Evolutionary conservation across 1,140 invertebrate genomes (phyloP), one percentile per base, ranked within the genome.

Genomic region (Drosophila nigromelanica): DNA sequence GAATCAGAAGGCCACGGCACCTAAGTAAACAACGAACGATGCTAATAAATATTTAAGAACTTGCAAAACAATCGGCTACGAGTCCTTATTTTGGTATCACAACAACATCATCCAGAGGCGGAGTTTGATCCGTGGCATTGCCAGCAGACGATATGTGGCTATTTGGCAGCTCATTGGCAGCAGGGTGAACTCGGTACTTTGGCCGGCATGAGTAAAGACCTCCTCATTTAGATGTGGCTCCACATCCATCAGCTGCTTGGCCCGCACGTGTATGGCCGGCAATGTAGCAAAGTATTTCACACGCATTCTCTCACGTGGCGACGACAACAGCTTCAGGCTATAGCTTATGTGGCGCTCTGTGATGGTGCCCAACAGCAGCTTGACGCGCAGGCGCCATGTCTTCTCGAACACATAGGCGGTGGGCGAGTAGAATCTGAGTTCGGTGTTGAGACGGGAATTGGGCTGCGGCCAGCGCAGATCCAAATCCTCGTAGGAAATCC

Each of bases 31-130:
- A 56, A 27, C n/a, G 21, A 56, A 47, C 18, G 14, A 58, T 48
- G 33, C 52, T 30, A 69, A 69, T 69, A 61, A 73, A 73, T 47
- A 11, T 54, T 51, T 48, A 69, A 66, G 45, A 50, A 56, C 24
- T 50, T 40, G 68, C 60, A 64, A 64, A 71, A 64, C 27, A 48
- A 33, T n/a, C 10, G 33, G 1, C n/a, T 30, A 50, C 24, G 5
- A 27, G n/a, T 18, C 35, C 10, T 33, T 35, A 18, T 62, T n/a
- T 33, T 8, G 8, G 5, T 15, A 12, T 40, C 47, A 75, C 1
- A 60, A n/a, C 14, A 64, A 11, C 11, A 66, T 47, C 61, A 75
- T 60, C 73, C 73, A 76, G 6, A 76, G 24, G 3, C 73, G 68
- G 39, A 72, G 8, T 8, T 15, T 40, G 5, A 75, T 66, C 2